These are phyloP conservation scores for Riptortus pedestris DNA, from an alignment of 1,140 invertebrate species.

Conservation along the genomic window DNA sequence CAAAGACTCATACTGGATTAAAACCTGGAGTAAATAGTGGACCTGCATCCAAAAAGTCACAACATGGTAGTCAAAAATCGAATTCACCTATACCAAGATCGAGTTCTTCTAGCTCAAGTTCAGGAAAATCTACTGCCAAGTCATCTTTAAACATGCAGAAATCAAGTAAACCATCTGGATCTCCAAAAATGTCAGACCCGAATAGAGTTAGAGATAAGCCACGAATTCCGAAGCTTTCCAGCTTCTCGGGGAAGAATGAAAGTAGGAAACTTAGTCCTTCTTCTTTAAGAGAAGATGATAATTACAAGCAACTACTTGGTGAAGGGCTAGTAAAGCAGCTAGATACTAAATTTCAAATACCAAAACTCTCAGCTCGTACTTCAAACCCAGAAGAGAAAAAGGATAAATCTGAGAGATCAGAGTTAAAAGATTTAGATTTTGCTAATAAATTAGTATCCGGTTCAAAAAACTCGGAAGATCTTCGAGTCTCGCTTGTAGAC, in stretches of 20 bases:
- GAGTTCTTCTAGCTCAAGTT: slow-evolving; percentile 21
- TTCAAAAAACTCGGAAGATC: slow-evolving; percentile 24
- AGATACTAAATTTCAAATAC: slow-evolving; percentile 77
- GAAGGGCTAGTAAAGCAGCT: slow-evolving; percentile 65
- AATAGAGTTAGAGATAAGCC: slow-evolving; percentile 40
- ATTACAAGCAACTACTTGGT: slow-evolving; percentile 45
- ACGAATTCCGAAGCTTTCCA: slow-evolving; percentile 42
- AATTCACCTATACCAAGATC: slow-evolving; percentile 29
- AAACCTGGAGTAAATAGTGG: slow-evolving; percentile 74
- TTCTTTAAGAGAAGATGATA: slow-evolving; percentile 48
- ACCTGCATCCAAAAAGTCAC: slow-evolving; percentile 68
- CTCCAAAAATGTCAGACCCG: slow-evolving; percentile 21
- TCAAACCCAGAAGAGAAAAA: slow-evolving; percentile 22
- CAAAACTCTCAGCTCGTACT: slow-evolving; percentile 56
- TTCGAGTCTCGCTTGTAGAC: slow-evolving; percentile 1
- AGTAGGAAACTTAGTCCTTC: slow-evolving; percentile 54
- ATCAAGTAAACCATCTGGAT: slow-evolving; percentile 26
- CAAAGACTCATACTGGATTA: slow-evolving; percentile 64
- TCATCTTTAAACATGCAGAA: slow-evolving; percentile 16
- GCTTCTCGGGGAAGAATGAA: slow-evolving; percentile 47
- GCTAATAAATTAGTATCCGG: slow-evolving; percentile 22
- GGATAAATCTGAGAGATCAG: slow-evolving; percentile 20
- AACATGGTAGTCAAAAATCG: slow-evolving; percentile 24
- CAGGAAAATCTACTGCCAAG: not conserved
- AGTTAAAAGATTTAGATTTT: slow-evolving; percentile 27